A percentile compares a stretch with the other conserved stretches of the same genome.
These are phyloP conservation scores for Puntigrus tetrazona DNA, from an alignment of 2,113 vertebrate species.

Conservation along the genomic window DNA sequence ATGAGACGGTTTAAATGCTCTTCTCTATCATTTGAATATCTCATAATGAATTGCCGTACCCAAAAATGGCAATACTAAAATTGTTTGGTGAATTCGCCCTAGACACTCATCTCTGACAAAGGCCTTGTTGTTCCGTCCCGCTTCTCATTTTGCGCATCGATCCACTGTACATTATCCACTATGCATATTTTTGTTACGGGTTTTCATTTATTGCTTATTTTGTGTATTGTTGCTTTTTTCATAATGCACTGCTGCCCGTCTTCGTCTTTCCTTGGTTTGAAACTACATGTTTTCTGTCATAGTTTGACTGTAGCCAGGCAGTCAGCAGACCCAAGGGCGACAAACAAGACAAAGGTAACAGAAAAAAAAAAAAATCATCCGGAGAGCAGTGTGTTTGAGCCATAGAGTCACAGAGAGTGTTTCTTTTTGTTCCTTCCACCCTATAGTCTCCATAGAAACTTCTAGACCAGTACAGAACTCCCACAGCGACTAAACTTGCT, in stretches of 20 bases:
- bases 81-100: not conserved
- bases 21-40: not conserved
- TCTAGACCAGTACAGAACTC: conserved; percentile 31
- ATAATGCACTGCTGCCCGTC: conserved; percentile 51
- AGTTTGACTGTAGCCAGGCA: conserved; percentile 79
- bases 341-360: conserved; percentile 77
- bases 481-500: conserved; percentile 3
- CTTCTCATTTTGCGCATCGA: conserved; percentile 30
- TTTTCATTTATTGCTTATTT: not conserved
- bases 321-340: conserved; percentile 71
- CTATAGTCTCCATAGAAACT: conserved; percentile 38
- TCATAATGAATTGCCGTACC: not conserved
- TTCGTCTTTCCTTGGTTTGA: conserved; percentile 60
- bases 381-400: not conserved
- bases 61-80: not conserved
- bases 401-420: not conserved
- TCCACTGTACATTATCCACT: not conserved
- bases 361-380: conserved; percentile 63
- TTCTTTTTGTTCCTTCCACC: not conserved
- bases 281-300: conserved; percentile 74
- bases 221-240: conserved; percentile 25
- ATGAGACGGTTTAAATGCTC: not conserved
- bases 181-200: not conserved
- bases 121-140: conserved; percentile 27
- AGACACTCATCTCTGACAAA: conserved; percentile 64